These are phyloP conservation scores for Phalacrocorax carbo DNA, from an alignment of 2,113 vertebrate genomes.

Conservation along the genomic window DNA sequence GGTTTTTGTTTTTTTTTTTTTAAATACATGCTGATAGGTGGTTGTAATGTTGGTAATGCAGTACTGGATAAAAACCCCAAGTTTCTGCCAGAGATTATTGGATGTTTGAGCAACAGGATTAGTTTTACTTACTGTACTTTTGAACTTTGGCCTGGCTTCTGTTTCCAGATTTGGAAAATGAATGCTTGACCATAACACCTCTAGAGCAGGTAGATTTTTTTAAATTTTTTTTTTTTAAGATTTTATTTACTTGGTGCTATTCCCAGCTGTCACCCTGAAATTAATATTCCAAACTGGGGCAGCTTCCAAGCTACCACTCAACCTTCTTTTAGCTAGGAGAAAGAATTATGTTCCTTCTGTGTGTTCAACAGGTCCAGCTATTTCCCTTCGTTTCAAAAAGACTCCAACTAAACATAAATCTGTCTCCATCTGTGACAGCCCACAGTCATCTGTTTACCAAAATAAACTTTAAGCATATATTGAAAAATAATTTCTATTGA, in stretches of 20 bases:
- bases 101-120: neutral
- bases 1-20: neutral
- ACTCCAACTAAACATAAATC: constrained; percentile 73
- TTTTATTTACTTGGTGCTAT: neutral
- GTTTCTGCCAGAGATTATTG: neutral
- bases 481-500: constrained; percentile 81
- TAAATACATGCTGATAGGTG: neutral
- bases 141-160: neutral
- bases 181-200: neutral
- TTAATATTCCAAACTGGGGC: neutral
- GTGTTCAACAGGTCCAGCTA: constrained; percentile 65
- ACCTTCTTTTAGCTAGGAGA: constrained; percentile 33
- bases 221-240: no score
- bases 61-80: neutral
- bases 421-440: constrained; percentile 72
- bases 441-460: constrained; percentile 80
- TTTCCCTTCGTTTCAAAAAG: constrained; percentile 68
- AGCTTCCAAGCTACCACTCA: constrained; percentile 10
- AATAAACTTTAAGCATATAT: constrained; percentile 81
- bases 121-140: neutral
- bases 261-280: neutral
- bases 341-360: constrained; percentile 56
- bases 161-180: neutral
- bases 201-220: neutral
- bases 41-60: neutral